phyloP scores from a whole-genome alignment of 2,888 invertebrate species.

The Mellilla xanthometata region DNA sequence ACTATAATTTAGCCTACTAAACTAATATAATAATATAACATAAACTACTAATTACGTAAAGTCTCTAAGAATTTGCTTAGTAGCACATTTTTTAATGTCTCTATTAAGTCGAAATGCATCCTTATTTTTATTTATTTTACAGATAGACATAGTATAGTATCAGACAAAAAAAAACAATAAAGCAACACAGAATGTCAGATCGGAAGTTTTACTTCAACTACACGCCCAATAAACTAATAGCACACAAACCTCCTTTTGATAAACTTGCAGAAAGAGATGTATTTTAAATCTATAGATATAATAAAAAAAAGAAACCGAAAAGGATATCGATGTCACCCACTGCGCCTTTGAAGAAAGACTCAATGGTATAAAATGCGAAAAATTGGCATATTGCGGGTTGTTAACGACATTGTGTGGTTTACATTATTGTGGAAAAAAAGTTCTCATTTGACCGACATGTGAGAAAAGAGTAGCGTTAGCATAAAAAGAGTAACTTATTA shows the following conservation, averaged over 20 bases:
- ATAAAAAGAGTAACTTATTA: too few relatives aligned
- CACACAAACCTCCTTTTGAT: constrained; percentile 63
- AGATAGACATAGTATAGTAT: not conserved
- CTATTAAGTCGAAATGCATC: too few relatives aligned
- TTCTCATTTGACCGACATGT: too few relatives aligned
- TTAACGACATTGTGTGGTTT: constrained; percentile 7
- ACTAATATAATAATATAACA: too few relatives aligned
- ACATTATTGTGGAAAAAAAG: constrained; percentile 3
- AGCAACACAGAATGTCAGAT: not conserved
- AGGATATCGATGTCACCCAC: constrained; percentile 43
- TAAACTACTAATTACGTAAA: too few relatives aligned
- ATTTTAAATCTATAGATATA: constrained; percentile 39
- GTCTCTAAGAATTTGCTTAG: too few relatives aligned
- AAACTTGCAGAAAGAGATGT: too few relatives aligned
- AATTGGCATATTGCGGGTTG: constrained; percentile 32
- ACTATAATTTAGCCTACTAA: too few relatives aligned
- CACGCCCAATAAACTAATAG: constrained; percentile 39
- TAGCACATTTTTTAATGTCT: too few relatives aligned
- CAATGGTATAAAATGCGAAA: constrained; percentile 26
- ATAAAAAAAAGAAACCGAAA: constrained; percentile 22
- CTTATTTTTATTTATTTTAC: not conserved
- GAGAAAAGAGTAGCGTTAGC: constrained; percentile 6
- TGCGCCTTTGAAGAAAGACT: constrained; percentile 31
- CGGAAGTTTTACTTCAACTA: constrained; percentile 9
- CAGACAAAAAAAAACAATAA: not conserved